Conservation (phyloP, 2,888 invertebrate species). For the Norana najaformis region DNA sequence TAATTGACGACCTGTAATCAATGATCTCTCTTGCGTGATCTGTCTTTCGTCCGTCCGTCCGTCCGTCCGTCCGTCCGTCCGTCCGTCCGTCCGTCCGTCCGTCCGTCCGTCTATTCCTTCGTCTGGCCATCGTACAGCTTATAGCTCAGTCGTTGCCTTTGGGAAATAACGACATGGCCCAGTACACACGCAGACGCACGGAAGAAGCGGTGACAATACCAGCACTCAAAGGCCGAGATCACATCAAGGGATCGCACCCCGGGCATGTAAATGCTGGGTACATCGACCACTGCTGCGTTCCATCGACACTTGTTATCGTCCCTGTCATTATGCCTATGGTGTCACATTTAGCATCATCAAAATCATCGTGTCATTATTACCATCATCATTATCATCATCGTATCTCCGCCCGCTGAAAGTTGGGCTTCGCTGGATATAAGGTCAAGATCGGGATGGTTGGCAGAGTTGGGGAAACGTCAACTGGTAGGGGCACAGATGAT, state of each 20-base stretch:
- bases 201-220: too few species aligned
- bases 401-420: background rate
- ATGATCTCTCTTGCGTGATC: background rate
- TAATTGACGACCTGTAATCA: background rate
- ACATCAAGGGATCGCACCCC: background rate
- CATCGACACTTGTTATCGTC: too few species aligned
- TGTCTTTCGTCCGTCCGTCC: background rate
- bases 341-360: background rate
- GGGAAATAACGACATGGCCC: too few species aligned
- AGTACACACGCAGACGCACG: too few species aligned
- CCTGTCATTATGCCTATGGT: background rate
- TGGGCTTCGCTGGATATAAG: too few species aligned
- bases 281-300: background rate
- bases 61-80: too few species aligned
- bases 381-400: slow-evolving; percentile 45
- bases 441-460: too few species aligned
- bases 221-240: background rate
- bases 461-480: too few species aligned
- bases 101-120: too few species aligned
- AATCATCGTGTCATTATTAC: background rate
- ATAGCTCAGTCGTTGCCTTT: too few species aligned
- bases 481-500: too few species aligned
- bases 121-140: too few species aligned
- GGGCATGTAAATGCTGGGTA: background rate
- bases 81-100: background rate